Evolutionary conservation across 2,113 vertebrate genomes (phyloP).

Genomic region (Phocoena sinus): DNA sequence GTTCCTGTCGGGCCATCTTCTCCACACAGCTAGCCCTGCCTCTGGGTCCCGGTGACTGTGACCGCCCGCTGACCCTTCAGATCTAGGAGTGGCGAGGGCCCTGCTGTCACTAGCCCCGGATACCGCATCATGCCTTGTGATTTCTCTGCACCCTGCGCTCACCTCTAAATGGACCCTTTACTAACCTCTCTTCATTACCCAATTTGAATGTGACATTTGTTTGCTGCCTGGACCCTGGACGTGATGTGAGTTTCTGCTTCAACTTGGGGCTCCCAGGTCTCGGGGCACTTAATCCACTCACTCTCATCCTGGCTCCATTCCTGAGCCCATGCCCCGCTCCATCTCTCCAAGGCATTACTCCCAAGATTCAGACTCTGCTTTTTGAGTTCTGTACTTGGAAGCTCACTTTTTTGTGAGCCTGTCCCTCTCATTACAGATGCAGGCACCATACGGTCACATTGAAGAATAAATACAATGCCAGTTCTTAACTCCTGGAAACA

Average conservation of each 20-base stretch:
- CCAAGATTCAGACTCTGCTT: not conserved
- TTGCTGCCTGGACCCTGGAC: not conserved
- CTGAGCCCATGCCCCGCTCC: fast-evolving
- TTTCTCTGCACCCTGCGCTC: not conserved
- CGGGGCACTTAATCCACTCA: not conserved
- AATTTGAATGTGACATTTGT: not conserved
- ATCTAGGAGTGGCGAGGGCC: not conserved
- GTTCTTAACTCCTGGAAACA: not conserved
- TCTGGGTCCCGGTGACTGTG: not conserved
- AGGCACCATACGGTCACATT: not conserved
- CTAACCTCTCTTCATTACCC: not conserved
- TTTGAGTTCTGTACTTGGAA: not conserved
- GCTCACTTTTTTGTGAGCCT: not conserved
- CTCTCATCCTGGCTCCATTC: not conserved
- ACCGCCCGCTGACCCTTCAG: not conserved
- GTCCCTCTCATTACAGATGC: not conserved
- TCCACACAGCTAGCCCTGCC: not conserved
- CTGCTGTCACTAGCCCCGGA: not conserved
- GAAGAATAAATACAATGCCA: conserved; percentile 31
- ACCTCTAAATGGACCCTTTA: not conserved
- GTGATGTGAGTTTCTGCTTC: not conserved
- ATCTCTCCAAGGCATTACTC: not conserved
- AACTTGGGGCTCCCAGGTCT: too few species aligned
- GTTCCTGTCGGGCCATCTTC: not conserved
- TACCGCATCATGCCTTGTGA: too few species aligned